A percentile compares a stretch with the other conserved stretches of the same genome.
Evolutionary conservation across 2,888 invertebrate genomes (phyloP).

Genomic region (Xestia sexstrigata): DNA sequence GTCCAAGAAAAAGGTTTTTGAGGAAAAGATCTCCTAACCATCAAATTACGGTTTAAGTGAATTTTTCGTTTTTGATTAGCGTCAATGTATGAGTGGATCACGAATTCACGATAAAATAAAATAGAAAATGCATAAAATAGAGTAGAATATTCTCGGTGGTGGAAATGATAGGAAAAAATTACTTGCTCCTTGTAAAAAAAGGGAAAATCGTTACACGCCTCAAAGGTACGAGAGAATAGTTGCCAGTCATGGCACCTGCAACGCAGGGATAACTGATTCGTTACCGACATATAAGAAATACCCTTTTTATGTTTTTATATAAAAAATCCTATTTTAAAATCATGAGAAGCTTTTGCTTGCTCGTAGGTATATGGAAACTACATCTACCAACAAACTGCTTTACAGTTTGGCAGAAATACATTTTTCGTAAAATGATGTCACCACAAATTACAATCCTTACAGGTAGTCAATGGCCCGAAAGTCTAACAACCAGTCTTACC

Average conservation of each 20-base stretch:
- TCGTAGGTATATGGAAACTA: not conserved
- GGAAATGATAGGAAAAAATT: slow-evolving; percentile 30
- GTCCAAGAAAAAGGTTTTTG: not conserved
- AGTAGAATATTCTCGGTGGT: not conserved
- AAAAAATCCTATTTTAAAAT: slow-evolving; percentile 31
- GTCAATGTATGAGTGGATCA: slow-evolving; percentile 21
- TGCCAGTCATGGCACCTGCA: slow-evolving; percentile 42
- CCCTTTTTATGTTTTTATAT: slow-evolving; percentile 30
- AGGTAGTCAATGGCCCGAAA: no score
- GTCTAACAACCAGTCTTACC: no score
- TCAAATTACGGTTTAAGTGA: slow-evolving; percentile 26
- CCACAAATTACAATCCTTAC: no score
- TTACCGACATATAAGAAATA: slow-evolving; percentile 31
- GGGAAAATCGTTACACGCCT: slow-evolving; percentile 14
- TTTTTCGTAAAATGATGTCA: no score
- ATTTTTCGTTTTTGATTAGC: slow-evolving; percentile 35
- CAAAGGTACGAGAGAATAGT: slow-evolving; percentile 25
- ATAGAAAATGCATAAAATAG: slow-evolving; percentile 17
- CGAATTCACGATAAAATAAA: slow-evolving; percentile 13
- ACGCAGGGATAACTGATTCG: slow-evolving; percentile 34
- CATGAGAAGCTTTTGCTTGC: slow-evolving; percentile 11
- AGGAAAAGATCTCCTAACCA: slow-evolving; percentile 20
- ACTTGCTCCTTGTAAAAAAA: slow-evolving; percentile 33
- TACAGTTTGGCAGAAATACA: no score
- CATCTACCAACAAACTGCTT: no score